Percentiles rank a stretch among this genome's conserved stretches.
phyloP scores from a whole-genome alignment of 2,888 invertebrate species.

The Chamaedrilus cognettii region DNA sequence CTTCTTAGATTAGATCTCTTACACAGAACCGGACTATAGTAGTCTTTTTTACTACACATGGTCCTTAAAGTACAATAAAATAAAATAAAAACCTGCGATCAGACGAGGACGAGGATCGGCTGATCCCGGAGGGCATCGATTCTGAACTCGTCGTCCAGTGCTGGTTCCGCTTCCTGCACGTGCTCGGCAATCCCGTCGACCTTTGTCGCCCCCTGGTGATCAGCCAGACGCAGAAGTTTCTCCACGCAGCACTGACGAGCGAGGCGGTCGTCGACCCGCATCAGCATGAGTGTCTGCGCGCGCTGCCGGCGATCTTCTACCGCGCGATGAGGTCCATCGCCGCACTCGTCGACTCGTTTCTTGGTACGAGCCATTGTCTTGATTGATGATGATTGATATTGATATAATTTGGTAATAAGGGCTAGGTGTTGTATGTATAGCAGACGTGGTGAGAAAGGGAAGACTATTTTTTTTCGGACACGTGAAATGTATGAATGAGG shows the following conservation, averaged over 20 bases:
- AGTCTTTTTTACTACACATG: too few relatives aligned
- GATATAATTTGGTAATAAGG: too few relatives aligned
- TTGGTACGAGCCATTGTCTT: constrained; percentile 69
- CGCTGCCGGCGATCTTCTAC: constrained; percentile 83
- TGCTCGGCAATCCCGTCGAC: constrained; percentile 92
- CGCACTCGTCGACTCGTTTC: constrained; percentile 90
- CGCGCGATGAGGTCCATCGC: constrained; percentile 93
- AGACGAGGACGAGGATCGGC: constrained; percentile 71
- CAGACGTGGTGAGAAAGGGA: too few relatives aligned
- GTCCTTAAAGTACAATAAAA: too few relatives aligned
- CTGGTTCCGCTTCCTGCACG: constrained; percentile 94
- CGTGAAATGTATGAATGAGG: too few relatives aligned
- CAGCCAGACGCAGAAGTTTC: constrained; percentile 78
- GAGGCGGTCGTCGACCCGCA: constrained; percentile 81
- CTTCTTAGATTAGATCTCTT: too few relatives aligned
- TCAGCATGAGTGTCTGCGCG: constrained; percentile 68
- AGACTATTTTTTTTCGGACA: too few relatives aligned
- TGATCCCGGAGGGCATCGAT: constrained; percentile 80
- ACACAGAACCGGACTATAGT: too few relatives aligned
- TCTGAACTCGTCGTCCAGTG: constrained; percentile 87
- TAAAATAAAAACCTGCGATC: too few relatives aligned
- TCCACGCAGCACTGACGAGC: constrained; percentile 79
- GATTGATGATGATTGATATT: too few relatives aligned
- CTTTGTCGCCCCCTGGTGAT: constrained; percentile 64
- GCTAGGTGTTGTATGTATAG: too few relatives aligned